Conservation (phyloP, 2,113 vertebrate genomes). For the Amblyornis subalaris region DNA sequence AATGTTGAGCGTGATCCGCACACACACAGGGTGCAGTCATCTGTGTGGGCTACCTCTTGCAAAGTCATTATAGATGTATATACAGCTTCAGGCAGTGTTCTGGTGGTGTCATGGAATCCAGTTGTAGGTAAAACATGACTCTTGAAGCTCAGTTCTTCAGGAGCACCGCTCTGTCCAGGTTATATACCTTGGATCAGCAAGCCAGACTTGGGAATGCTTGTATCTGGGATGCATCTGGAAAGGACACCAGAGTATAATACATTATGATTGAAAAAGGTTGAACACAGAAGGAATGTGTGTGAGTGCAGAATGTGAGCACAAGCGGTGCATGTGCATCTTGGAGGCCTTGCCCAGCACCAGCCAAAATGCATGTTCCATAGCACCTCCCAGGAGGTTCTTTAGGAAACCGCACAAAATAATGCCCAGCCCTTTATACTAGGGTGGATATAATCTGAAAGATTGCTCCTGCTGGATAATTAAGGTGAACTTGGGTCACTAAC, state of each 20-base stretch:
- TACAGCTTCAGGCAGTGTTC: background rate
- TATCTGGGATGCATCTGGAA: slow-evolving; percentile 37
- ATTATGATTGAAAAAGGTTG: background rate
- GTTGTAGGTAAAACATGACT: background rate
- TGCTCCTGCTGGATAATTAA: background rate
- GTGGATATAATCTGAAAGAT: background rate
- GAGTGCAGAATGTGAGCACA: background rate
- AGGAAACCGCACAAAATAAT: background rate
- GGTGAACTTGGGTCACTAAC: background rate
- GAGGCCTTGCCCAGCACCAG: background rate
- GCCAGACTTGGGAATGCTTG: background rate
- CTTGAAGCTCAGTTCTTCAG: background rate
- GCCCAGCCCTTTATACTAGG: background rate
- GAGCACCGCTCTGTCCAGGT: background rate
- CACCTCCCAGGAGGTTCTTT: background rate
- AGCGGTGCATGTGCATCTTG: background rate
- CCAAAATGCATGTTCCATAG: background rate
- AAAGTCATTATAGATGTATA: background rate
- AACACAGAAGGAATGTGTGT: background rate
- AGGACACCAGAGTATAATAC: background rate
- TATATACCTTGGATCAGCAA: background rate
- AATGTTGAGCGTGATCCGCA: background rate
- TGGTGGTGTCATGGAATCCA: background rate
- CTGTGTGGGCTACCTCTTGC: background rate
- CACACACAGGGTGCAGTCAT: background rate